phyloP scores from a whole-genome alignment of 1,140 invertebrate species.

The Mesaphorura yosii region DNA sequence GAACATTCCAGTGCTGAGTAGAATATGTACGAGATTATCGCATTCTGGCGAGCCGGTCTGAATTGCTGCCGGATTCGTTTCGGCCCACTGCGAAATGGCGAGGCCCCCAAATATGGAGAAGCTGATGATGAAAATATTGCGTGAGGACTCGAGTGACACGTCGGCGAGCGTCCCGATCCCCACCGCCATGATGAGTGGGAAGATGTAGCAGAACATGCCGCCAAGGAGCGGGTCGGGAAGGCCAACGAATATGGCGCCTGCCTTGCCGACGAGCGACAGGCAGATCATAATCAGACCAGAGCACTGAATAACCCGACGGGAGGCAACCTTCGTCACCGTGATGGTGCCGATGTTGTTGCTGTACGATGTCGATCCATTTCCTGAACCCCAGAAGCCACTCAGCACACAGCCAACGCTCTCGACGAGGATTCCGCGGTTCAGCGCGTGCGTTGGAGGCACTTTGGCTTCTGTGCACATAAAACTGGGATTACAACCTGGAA shows the following conservation, averaged over 20 bases:
- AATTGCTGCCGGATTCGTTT: constrained; percentile 30
- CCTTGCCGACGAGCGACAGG: constrained; percentile 37
- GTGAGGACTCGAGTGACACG: constrained; percentile 64
- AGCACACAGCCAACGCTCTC: constrained; percentile 42
- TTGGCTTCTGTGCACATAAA: constrained; percentile 33
- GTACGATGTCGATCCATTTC: constrained; percentile 40
- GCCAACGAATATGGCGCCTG: constrained; percentile 68
- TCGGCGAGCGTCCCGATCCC: constrained; percentile 53
- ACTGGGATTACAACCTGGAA: constrained; percentile 35
- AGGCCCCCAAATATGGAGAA: constrained; percentile 72
- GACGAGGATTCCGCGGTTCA: constrained; percentile 40
- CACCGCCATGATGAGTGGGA: constrained; percentile 57
- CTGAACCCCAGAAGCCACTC: constrained; percentile 39
- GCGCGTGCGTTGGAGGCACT: constrained; percentile 37
- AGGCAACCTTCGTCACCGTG: constrained; percentile 43
- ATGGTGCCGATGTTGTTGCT: constrained; percentile 43
- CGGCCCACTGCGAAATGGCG: constrained; percentile 37
- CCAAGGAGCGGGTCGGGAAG: constrained; percentile 66
- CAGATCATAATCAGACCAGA: constrained; percentile 36
- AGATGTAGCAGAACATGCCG: constrained; percentile 74
- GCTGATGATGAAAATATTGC: constrained; percentile 73
- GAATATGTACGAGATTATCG: constrained; percentile 11
- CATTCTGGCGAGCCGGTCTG: constrained; percentile 31
- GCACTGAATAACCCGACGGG: constrained; percentile 38
- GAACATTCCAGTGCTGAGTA: constrained; percentile 37